These are phyloP conservation scores for Drosophila sp. DNA, from an alignment of 1,140 invertebrate genomes.

Conservation along the genomic window DNA sequence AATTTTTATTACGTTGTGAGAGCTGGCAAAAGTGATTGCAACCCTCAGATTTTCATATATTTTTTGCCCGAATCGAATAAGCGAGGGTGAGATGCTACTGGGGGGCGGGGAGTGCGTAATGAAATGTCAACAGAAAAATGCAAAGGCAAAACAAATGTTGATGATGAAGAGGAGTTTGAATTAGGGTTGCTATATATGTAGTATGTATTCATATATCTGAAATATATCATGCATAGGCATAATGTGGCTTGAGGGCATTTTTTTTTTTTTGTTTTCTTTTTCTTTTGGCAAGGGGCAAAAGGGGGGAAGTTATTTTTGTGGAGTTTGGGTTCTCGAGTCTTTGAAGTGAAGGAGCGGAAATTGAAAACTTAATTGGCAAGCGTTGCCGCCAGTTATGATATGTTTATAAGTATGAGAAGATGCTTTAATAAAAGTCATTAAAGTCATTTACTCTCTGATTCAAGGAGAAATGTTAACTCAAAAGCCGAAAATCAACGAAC, in stretches of 20 bases:
- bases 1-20: constrained; percentile 64
- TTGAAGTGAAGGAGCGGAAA: constrained; percentile 55
- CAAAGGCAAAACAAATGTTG: constrained; percentile 38
- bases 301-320: neutral
- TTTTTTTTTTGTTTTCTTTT: neutral
- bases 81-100: neutral
- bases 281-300: neutral
- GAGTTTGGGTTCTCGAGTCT: constrained; percentile 5
- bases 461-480: too few relatives aligned
- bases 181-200: constrained; percentile 10
- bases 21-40: constrained; percentile 56
- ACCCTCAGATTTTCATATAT: constrained; percentile 31
- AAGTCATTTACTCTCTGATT: neutral
- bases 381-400: neutral
- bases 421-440: constrained; percentile 3
- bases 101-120: constrained; percentile 47
- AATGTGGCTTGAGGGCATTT: constrained; percentile 22
- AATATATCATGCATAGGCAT: constrained; percentile 14
- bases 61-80: neutral
- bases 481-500: too few relatives aligned
- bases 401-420: neutral
- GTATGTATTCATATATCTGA: neutral
- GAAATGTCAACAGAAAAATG: constrained; percentile 68
- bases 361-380: constrained; percentile 57
- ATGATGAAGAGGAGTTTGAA: constrained; percentile 4